phyloP scores from a whole-genome alignment of 2,888 invertebrate species.

The Phanerotoma sp. region DNA sequence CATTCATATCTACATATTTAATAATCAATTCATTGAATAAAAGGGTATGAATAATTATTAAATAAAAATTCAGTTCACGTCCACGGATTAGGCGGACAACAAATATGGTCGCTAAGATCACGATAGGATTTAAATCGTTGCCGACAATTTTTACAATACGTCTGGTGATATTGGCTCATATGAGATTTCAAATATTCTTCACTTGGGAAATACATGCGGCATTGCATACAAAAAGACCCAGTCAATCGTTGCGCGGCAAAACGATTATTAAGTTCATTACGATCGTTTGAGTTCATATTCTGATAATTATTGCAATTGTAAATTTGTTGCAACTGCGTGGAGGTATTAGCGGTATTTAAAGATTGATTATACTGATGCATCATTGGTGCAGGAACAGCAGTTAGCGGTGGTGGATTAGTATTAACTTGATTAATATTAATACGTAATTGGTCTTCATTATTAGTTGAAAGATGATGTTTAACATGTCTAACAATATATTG shows the following conservation, averaged over 20 bases:
- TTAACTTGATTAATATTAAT: background rate
- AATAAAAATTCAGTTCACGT: background rate
- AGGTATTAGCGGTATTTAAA: no score
- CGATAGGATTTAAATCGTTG: background rate
- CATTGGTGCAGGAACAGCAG: no score
- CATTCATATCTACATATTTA: no score
- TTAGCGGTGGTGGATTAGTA: no score
- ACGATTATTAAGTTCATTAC: no score
- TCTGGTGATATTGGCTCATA: background rate
- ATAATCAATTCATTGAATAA: background rate
- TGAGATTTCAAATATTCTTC: constrained; percentile 2
- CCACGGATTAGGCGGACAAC: background rate
- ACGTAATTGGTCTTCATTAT: no score
- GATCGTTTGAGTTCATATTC: no score
- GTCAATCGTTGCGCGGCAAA: no score
- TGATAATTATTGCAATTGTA: no score
- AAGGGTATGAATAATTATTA: background rate
- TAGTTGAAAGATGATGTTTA: no score
- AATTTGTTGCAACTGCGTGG: no score
- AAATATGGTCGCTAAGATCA: background rate
- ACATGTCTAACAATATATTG: background rate
- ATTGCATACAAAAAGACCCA: constrained; percentile 4
- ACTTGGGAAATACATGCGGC: background rate
- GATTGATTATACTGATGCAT: no score
- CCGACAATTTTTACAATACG: constrained; percentile 5